Conservation (phyloP, 2,888 invertebrate genomes). For the Amblyteles armatorius region DNA sequence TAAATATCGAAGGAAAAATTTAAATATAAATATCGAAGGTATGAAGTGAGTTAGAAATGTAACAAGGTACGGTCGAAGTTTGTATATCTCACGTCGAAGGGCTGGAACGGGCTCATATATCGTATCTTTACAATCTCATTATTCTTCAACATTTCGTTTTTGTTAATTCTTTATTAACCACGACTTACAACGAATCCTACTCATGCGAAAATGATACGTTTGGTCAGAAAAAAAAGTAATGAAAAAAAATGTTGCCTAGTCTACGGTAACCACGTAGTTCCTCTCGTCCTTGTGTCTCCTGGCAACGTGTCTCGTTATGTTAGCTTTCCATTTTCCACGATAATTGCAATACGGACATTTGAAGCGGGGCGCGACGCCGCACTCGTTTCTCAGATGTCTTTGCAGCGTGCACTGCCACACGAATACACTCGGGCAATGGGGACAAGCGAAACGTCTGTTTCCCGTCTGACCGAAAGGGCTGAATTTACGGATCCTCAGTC, state of each 20-base stretch:
- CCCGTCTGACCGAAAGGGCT: background rate
- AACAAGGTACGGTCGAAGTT: background rate
- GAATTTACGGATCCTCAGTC: constrained; percentile 28
- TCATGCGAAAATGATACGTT: constrained; percentile 22
- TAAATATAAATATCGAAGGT: too few relatives aligned
- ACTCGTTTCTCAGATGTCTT: constrained; percentile 74
- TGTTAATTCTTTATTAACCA: constrained; percentile 6
- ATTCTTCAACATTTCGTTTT: background rate
- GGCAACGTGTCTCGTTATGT: constrained; percentile 73
- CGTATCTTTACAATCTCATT: background rate
- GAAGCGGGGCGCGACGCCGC: constrained; percentile 74
- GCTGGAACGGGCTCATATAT: background rate
- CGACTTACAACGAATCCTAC: constrained; percentile 14
- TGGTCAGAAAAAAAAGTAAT: background rate
- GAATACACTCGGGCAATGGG: constrained; percentile 72
- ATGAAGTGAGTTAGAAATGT: background rate
- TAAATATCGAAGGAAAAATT: too few relatives aligned
- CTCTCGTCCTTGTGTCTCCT: constrained; percentile 69
- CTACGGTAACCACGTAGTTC: constrained; percentile 63
- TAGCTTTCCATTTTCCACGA: constrained; percentile 76
- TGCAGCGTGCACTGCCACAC: constrained; percentile 72
- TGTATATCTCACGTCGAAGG: background rate
- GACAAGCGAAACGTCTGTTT: constrained; percentile 66
- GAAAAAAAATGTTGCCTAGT: background rate
- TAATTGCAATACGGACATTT: constrained; percentile 78